Base-by-base conservation (phyloP, 1,140 invertebrate genomes). In the Anastatus disparis region DNA sequence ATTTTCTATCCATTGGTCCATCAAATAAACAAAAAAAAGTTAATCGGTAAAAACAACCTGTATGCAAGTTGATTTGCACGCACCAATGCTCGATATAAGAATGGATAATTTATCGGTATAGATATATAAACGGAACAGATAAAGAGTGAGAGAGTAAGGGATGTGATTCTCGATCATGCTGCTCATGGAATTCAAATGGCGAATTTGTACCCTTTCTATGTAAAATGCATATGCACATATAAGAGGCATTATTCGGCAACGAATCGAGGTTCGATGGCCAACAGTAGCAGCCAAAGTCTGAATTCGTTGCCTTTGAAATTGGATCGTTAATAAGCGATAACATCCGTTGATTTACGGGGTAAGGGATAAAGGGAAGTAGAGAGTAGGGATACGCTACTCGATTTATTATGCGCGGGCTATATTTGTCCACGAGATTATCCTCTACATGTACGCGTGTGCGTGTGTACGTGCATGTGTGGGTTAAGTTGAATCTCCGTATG, bases 321-420 rank as follows among this genome's bases (percentile, higher is more conserved):
- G 74, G 75, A 74, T 74, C 74, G 71, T 77, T 77, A 74, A 77
- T 77, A 77, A 77, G 75, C 73, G 71, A 77, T 76, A 70, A 17
- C n/a, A n/a, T 2, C 9, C 24, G 31, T 66, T 42, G 35, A 66
- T 55, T 66, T 66, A 66, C 22, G 29, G 52, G 31, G 44, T 13
- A n/a, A 24, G 8, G 29, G 53, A 12, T 52, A n/a, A n/a, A n/a
- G n/a, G n/a, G n/a, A n/a, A n/a, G n/a, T n/a, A n/a, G n/a, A n/a
- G n/a, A n/a, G n/a, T n/a, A n/a, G n/a, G n/a, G n/a, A n/a, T n/a
- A n/a, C n/a, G n/a, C n/a, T n/a, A n/a, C n/a, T n/a, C n/a, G 55
- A 69, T 61, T 68, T 69, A 69, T 61, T 35, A 58, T 58, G 40
- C 52, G 38, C 55, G 8, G 15, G 26, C 29, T 15, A 4, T 29